Evolutionary conservation across 2,113 vertebrate species (phyloP), one percentile per base, ranked within the genome.

Genomic region (Grantiella picta): DNA sequence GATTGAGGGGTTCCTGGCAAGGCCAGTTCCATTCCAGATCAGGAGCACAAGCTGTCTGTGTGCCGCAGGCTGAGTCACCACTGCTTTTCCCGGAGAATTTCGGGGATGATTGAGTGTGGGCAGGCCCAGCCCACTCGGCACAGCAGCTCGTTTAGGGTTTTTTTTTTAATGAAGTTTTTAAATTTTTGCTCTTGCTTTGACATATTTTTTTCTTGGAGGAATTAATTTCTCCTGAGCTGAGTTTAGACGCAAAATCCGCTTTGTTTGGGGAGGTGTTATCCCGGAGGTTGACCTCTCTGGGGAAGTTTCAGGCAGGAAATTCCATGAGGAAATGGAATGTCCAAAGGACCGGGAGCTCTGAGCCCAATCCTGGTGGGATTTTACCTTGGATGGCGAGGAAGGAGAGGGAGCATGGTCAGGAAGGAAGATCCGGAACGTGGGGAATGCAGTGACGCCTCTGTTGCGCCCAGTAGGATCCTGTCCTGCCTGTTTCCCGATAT

Each of bases 41-140:
- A 3, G 71, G 70, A 96, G 75, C 88, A 45, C 13, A 44, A 33
- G 60, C 49, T 87, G 71, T 42, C 59, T 82, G 80, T 72, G 54
- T 75, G n/a, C 93, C 44, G 72, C 92, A 92, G 96, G 35, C 90
- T 97, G 93, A 95, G 88, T 96, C 88, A 95, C 40, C 36, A 35
- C 84, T 90, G 93, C 83, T 77, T 96, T 77, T 96, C 92, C 77
- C 86, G 28, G 94, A 87, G 81, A 95, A 83, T 95, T 92, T 80
- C 0, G 17, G 92, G 80, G 89, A 23, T 86, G 95, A 89, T 89
- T 38, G 85, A 89, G 33, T 85, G 88, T 97, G 84, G 92, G 94
- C 83, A 94, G 89, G 85, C 78, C 79, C 96, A 77, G 90, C 95
- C 96, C 72, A 61, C 95, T 95, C 91, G 4, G 42, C 50, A 65